Evolutionary conservation across 2,797 vertebrate species (phyloP), one percentile per base, ranked within the genome.

Genomic region (Podarcis siculus): DNA sequence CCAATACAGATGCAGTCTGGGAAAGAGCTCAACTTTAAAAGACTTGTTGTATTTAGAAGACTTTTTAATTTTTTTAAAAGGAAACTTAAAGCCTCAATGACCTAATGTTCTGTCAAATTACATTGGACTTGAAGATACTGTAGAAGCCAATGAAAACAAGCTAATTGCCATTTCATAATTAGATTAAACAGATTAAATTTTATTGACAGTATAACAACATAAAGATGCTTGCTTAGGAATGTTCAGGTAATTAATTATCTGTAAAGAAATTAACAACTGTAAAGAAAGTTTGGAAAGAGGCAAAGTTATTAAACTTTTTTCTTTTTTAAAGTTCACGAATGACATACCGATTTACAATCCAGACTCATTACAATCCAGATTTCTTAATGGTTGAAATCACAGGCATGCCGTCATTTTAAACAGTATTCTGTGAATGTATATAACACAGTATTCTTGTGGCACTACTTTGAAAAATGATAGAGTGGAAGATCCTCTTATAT

Each of bases 161-260:
- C 73, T 88, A 91, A 93, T 90, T 90, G 17, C 7, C 49, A 90
- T 89, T 93, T 93, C 66, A 90, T 87, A 89, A 91, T 92, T 86
- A 87, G 86, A 89, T 92, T 85, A 88, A 85, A 1, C 79, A 69
- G 83, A 88, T 88, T 83, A 85, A n/a, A 83, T 86, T 88, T 86
- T 94, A 93, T 89, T 90, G 66, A 83, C 81, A 90, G 86, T 93
- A 88, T 83, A 88, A 88, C 27, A 72, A 92, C 88, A 90, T 85
- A 66, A 9, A 83, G 12, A 1, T 90, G 1, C 6, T 86, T 91
- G 76, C 86, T 92, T 91, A 86, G 86, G 10, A 86, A 42, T 25
- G 75, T 83, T 89, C 73, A 69, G 64, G 5, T 89, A 90, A 88
- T 86, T 91, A 86, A 30, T 89, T 88, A 3, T 83, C 89, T 85